Conservation (phyloP, 2,113 vertebrate species). For the Coptodon rendalli region DNA sequence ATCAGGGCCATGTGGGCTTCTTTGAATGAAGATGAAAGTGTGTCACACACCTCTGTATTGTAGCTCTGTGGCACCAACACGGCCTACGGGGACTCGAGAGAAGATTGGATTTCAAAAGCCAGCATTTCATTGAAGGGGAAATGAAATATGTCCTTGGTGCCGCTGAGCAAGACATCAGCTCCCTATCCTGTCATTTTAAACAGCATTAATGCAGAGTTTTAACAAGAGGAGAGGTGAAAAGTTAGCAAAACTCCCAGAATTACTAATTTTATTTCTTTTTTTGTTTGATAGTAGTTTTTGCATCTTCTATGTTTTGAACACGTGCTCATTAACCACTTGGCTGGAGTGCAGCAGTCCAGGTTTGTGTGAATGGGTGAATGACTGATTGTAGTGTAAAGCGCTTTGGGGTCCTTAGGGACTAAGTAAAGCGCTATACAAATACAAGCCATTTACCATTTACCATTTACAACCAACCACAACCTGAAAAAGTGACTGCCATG, state of each 20-base stretch:
- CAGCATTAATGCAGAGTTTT: background rate
- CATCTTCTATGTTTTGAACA: background rate
- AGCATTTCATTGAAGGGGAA: background rate
- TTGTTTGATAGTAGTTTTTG: background rate
- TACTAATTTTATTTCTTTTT: background rate
- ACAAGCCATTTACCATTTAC: too few species aligned
- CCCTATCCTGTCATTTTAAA: background rate
- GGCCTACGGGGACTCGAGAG: background rate
- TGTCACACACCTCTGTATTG: slow-evolving; percentile 23
- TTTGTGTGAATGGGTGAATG: background rate
- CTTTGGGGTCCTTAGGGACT: too few species aligned
- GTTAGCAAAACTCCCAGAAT: background rate
- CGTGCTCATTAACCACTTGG: background rate
- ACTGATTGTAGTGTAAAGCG: too few species aligned
- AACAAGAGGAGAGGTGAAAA: background rate
- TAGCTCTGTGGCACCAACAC: background rate
- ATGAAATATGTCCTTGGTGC: background rate
- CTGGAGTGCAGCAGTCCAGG: background rate
- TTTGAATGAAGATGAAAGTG: slow-evolving; percentile 23
- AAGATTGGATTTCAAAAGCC: slow-evolving; percentile 25
- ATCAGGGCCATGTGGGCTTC: background rate
- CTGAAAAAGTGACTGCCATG: background rate
- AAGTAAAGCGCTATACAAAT: too few species aligned
- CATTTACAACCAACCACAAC: background rate
- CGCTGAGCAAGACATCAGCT: background rate